A percentile compares a stretch with the other conserved stretches of the same genome.
These are phyloP conservation scores for Psilopogon haemacephalus DNA, from an alignment of 2,113 vertebrate species.

Conservation along the genomic window DNA sequence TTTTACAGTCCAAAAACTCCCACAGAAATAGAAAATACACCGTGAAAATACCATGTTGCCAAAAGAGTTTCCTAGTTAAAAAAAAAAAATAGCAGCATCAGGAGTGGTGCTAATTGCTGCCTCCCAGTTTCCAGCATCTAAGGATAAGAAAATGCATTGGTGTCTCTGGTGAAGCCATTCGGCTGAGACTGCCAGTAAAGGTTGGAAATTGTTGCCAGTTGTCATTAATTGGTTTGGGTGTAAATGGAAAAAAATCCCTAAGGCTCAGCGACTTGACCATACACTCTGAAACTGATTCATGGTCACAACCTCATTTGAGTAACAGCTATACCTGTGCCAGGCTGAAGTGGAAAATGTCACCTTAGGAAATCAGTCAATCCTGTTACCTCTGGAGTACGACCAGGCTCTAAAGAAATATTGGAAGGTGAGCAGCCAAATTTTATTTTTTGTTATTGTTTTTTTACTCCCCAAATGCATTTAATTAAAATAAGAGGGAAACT, in stretches of 20 bases:
- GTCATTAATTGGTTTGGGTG: background rate
- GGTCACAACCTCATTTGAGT: background rate
- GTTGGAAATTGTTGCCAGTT: background rate
- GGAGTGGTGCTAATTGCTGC: background rate
- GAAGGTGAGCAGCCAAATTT: background rate
- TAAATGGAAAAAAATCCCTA: background rate
- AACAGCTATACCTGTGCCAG: background rate
- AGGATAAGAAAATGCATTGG: background rate
- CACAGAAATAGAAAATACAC: background rate
- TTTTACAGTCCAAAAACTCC: constrained; percentile 4
- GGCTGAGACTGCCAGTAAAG: background rate
- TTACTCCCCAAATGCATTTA: background rate
- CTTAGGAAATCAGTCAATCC: background rate
- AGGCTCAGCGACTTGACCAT: background rate
- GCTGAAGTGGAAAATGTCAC: background rate
- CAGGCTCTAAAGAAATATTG: background rate
- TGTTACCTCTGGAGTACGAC: background rate
- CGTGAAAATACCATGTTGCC: background rate
- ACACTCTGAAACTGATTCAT: background rate
- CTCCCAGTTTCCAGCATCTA: background rate
- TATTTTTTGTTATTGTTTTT: background rate
- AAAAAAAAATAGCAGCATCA: constrained; percentile 3
- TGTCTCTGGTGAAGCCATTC: background rate
- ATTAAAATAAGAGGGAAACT: background rate
- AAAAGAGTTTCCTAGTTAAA: background rate